Conservation (phyloP, 2,888 invertebrate genomes). For the Catocala sponsa region DNA sequence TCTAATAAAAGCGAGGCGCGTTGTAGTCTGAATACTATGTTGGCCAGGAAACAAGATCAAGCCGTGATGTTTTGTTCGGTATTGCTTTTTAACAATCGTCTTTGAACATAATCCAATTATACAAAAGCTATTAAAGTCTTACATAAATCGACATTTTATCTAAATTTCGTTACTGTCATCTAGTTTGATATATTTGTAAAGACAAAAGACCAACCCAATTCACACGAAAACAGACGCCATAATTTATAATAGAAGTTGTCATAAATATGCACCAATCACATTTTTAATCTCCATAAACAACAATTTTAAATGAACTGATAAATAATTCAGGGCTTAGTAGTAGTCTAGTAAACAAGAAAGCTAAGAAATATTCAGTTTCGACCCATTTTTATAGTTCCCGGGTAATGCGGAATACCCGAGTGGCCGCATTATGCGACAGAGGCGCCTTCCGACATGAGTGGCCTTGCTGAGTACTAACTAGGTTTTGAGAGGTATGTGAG, state of each 20-base stretch:
- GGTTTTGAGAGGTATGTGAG: constrained; percentile 14
- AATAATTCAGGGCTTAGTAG: constrained; percentile 46
- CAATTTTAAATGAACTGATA: constrained; percentile 34
- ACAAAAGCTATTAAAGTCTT: too few relatives aligned
- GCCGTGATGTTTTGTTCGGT: too few relatives aligned
- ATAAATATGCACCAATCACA: constrained; percentile 9
- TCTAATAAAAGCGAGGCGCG: too few relatives aligned
- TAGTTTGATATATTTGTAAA: too few relatives aligned
- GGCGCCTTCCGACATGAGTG: constrained; percentile 47
- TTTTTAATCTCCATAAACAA: constrained; percentile 32
- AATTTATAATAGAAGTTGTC: neutral
- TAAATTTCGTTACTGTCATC: too few relatives aligned
- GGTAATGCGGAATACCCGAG: constrained; percentile 51
- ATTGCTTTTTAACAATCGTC: too few relatives aligned
- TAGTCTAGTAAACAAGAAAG: constrained; percentile 38
- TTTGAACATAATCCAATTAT: too few relatives aligned
- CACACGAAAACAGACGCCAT: neutral
- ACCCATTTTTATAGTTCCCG: constrained; percentile 52
- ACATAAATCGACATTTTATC: too few relatives aligned
- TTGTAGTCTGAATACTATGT: too few relatives aligned
- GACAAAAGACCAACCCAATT: neutral
- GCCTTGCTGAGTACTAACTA: constrained; percentile 34
- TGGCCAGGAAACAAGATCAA: too few relatives aligned
- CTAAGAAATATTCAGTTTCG: constrained; percentile 50
- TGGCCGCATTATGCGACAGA: constrained; percentile 58